Base-by-base conservation (phyloP, 53 echinoderm and acorn worm species). In the Antedon mediterranea region DNA sequence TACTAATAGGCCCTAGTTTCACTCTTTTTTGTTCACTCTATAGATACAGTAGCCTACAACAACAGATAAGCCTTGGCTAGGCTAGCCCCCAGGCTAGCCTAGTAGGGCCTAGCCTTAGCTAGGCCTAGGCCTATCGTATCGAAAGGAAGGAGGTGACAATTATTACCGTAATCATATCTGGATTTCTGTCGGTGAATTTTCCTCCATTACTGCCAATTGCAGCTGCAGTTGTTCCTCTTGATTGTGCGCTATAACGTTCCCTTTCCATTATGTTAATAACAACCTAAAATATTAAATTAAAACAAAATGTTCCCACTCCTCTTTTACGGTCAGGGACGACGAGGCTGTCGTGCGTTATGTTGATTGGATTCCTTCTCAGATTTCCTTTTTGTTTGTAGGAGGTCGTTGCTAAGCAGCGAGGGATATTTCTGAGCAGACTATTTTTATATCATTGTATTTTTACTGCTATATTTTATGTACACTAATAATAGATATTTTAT, bases 91-190 rank as follows among this genome's bases (percentile, higher is more conserved):
- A n/a, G n/a, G n/a, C n/a, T n/a, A n/a, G n/a, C n/a, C 41, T 41
- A 41, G 41, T n/a, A n/a, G n/a, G n/a, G n/a, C n/a, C n/a, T n/a
- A n/a, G n/a, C n/a, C n/a, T n/a, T n/a, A n/a, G 41, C 41, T 41
- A 41, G 41, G n/a, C n/a, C 41, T 41, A 41, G 41, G 41, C 5
- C 41, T 7, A 41, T 7, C n/a, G n/a, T 13, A 41, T 5, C 5
- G 41, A 41, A n/a, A 41, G 41, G 41, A 41, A 34, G 29, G 78
- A 74, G 0, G 30, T 14, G 4, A 18, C 73, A 83, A 90, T 89
- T n/a, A n/a, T 85, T 77, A 94, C 97, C 77, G 92, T 71, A 43
- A 77, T 83, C 89, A 95, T 95, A 80, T 95, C 97, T 76, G 84
- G 88, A 80, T 95, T 95, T 80, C 89, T 87, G 80, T 95, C 97